Conservation (phyloP, 1,140 invertebrate genomes). For the Drosophila biarmipes region DNA sequence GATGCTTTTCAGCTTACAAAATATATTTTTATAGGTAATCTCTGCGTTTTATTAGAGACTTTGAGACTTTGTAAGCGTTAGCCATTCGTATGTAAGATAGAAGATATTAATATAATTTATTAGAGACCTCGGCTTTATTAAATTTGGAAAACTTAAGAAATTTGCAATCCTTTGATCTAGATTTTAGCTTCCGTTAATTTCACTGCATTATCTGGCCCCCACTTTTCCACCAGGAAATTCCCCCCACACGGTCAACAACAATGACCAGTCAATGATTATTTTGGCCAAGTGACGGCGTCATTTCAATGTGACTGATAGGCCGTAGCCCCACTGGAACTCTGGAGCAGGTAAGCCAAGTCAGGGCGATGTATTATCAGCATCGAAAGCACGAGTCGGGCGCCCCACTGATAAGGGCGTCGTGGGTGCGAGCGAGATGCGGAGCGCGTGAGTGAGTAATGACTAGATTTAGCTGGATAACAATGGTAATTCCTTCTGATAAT, state of each 20-base stretch:
- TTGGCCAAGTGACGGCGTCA: slow-evolving; percentile 63
- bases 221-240: slow-evolving; percentile 6
- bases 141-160: no score
- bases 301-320: slow-evolving; percentile 54
- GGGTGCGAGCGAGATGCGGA: slow-evolving; percentile 19
- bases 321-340: slow-evolving; percentile 14
- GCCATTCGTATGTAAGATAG: no score
- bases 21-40: neutral
- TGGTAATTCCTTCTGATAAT: slow-evolving; percentile 79
- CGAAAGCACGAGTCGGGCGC: slow-evolving; percentile 31
- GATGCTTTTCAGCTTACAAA: neutral
- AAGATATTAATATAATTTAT: no score
- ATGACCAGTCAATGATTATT: slow-evolving; percentile 57
- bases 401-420: slow-evolving; percentile 23
- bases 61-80: no score
- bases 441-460: slow-evolving; percentile 67
- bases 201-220: no score
- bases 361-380: slow-evolving; percentile 61
- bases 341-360: slow-evolving; percentile 21
- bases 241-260: slow-evolving; percentile 16
- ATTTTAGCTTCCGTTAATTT: no score
- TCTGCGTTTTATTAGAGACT: no score
- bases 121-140: no score
- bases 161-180: no score
- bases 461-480: slow-evolving; percentile 78